Percentiles rank a stretch among this genome's conserved stretches.
Evolutionary conservation across 2,888 invertebrate genomes (phyloP).

Genomic region (Octonoba sinensis): DNA sequence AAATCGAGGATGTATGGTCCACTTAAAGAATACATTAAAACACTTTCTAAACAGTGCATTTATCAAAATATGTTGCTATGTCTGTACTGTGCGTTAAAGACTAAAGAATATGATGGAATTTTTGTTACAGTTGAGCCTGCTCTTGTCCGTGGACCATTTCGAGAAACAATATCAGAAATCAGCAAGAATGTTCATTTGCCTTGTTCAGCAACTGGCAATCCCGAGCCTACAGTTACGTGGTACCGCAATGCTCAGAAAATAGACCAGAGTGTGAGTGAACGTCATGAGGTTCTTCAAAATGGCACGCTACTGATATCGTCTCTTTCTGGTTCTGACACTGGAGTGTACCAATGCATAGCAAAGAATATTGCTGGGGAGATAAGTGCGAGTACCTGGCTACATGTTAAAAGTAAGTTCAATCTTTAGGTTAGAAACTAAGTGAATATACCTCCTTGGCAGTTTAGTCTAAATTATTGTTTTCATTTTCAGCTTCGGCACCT

Average conservation of each 20-base stretch:
- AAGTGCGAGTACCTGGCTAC: constrained; percentile 90
- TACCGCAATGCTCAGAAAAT: constrained; percentile 65
- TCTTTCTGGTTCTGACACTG: constrained; percentile 86
- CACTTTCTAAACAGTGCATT: no score
- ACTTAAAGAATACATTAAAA: no score
- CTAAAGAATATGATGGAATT: not conserved
- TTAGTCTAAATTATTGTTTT: not conserved
- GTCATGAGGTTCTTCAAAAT: constrained; percentile 79
- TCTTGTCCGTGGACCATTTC: constrained; percentile 28
- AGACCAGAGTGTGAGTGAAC: constrained; percentile 20
- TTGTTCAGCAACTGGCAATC: constrained; percentile 66
- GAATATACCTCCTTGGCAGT: no score
- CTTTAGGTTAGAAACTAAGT: not conserved
- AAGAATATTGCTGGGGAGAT: constrained; percentile 91
- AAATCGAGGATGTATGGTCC: no score
- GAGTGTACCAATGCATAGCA: constrained; percentile 95
- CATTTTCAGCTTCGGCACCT: constrained; percentile 51
- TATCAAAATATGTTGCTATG: no score
- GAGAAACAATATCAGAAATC: constrained; percentile 65
- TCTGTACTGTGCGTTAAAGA: not conserved
- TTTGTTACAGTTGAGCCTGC: constrained; percentile 40
- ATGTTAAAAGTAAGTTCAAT: constrained; percentile 89
- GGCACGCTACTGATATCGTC: constrained; percentile 85
- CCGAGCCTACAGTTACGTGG: constrained; percentile 66
- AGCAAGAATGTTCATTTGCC: constrained; percentile 67